Conservation (phyloP, 1,140 invertebrate species). For the Streblospio benedicti region DNA sequence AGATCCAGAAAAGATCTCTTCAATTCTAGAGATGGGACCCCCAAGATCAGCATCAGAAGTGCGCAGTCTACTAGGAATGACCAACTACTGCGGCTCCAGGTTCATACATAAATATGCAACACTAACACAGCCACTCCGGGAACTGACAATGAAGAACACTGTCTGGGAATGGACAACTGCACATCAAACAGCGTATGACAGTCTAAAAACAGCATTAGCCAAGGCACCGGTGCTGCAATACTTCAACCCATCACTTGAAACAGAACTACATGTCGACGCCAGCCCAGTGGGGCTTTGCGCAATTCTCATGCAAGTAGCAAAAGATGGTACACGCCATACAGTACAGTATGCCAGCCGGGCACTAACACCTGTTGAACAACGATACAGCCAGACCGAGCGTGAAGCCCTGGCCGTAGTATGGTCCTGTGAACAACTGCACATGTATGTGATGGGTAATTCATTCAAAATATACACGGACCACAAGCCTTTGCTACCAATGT, state of each 20-base stretch:
- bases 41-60: neutral
- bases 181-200: constrained; percentile 19
- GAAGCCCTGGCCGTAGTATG: constrained; percentile 44
- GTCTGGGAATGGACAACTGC: neutral
- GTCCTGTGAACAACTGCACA: constrained; percentile 43
- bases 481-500: constrained; percentile 29
- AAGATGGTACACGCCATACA: constrained; percentile 14
- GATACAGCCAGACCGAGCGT: constrained; percentile 45
- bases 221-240: constrained; percentile 14
- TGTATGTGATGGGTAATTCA: constrained; percentile 40
- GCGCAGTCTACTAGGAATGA: constrained; percentile 5
- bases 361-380: constrained; percentile 22
- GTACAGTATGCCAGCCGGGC: constrained; percentile 21
- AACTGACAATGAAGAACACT: neutral
- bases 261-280: constrained; percentile 34
- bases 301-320: constrained; percentile 18
- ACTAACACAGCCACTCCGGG: neutral
- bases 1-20: neutral
- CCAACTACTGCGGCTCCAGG: constrained; percentile 6
- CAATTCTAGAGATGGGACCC: neutral
- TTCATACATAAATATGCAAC: constrained; percentile 2
- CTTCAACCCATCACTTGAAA: constrained; percentile 24
- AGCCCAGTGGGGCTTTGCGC: constrained; percentile 18
- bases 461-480: constrained; percentile 43
- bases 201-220: constrained; percentile 18